Evolutionary conservation across 2,888 invertebrate species (phyloP).

Genomic region (Troilus luridus): DNA sequence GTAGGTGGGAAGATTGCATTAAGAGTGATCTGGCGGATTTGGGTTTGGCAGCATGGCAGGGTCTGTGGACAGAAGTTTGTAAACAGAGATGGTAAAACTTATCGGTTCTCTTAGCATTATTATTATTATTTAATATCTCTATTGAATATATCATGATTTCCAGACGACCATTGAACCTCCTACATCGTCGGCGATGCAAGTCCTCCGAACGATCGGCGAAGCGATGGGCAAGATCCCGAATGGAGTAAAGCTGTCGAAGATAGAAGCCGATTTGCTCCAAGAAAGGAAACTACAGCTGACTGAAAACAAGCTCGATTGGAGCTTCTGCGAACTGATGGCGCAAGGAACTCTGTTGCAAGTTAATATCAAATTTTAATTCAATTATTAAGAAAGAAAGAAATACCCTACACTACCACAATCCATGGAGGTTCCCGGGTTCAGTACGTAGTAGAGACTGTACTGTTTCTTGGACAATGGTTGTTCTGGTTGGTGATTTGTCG

Average conservation of each 20-base stretch:
- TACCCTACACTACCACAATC: too few relatives aligned
- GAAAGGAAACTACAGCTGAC: neutral
- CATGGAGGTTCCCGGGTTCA: too few relatives aligned
- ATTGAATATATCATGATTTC: neutral
- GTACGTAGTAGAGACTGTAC: too few relatives aligned
- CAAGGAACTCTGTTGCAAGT: constrained; percentile 56
- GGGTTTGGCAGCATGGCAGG: too few relatives aligned
- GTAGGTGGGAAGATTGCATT: too few relatives aligned
- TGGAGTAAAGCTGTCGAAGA: neutral
- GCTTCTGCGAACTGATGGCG: constrained; percentile 48
- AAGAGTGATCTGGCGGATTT: too few relatives aligned
- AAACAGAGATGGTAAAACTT: too few relatives aligned
- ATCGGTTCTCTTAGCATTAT: too few relatives aligned
- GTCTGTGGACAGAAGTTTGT: too few relatives aligned
- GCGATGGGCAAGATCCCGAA: neutral
- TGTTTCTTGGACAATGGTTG: too few relatives aligned
- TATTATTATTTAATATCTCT: neutral
- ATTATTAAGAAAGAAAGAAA: neutral
- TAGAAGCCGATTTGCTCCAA: neutral
- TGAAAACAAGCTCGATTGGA: constrained; percentile 50
- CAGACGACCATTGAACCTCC: constrained; percentile 51
- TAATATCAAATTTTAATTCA: neutral
- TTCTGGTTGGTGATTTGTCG: too few relatives aligned
- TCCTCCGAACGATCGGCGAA: neutral
- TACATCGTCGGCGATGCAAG: neutral